These are phyloP conservation scores for Schlechtendalia chinensis DNA, from an alignment of 1,140 invertebrate species.

Conservation along the genomic window DNA sequence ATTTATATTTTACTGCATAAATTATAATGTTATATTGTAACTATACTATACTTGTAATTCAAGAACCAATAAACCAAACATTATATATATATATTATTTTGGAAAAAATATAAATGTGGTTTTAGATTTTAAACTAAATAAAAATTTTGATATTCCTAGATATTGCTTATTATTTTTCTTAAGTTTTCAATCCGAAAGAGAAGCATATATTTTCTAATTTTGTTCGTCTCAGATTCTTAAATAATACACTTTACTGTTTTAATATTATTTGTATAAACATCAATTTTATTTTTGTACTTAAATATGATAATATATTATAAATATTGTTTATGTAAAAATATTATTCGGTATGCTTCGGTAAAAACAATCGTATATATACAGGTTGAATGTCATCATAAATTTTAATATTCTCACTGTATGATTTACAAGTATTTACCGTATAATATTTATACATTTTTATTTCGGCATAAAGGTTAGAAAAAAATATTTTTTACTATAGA, in stretches of 20 bases:
- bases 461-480: too few relatives aligned
- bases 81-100: background rate
- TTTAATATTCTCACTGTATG: too few relatives aligned
- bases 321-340: background rate
- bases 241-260: background rate
- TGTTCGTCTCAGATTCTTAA: background rate
- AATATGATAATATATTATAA: background rate
- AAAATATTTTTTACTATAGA: too few relatives aligned
- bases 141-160: constrained; percentile 1
- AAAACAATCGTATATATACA: background rate
- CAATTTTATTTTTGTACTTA: background rate
- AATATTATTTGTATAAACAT: background rate
- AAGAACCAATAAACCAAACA: too few relatives aligned
- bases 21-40: too few relatives aligned
- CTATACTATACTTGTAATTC: too few relatives aligned
- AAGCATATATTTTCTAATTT: too few relatives aligned
- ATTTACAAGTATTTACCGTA: too few relatives aligned
- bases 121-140: background rate
- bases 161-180: background rate
- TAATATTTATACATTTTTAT: too few relatives aligned
- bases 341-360: background rate
- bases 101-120: background rate
- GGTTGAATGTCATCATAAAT: too few relatives aligned
- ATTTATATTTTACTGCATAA: too few relatives aligned
- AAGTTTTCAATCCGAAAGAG: too few relatives aligned